phyloP scores from a whole-genome alignment of 2,888 invertebrate genomes.

The Siphlonurus alternatus region DNA sequence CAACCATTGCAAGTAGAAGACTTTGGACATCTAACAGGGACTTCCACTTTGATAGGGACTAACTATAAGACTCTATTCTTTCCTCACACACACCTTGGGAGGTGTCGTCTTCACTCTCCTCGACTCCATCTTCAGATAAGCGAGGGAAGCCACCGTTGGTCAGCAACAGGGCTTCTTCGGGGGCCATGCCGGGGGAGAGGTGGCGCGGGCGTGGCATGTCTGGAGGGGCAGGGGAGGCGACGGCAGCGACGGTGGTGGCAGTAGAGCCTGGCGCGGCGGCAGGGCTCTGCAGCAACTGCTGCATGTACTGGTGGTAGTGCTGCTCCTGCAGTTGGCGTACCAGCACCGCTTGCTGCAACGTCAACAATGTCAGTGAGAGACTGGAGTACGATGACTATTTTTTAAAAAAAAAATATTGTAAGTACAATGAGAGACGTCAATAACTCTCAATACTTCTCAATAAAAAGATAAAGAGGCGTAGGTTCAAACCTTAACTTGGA shows the following conservation, averaged over 20 bases:
- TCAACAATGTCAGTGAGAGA: too few relatives aligned
- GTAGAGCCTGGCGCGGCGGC: not conserved
- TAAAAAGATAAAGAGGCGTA: not conserved
- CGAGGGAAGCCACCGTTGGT: constrained; percentile 14
- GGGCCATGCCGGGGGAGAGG: not conserved
- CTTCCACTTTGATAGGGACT: too few relatives aligned
- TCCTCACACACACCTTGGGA: constrained; percentile 12
- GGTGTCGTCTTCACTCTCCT: constrained; percentile 15
- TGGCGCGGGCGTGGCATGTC: not conserved
- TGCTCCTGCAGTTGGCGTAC: constrained; percentile 94
- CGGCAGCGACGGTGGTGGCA: not conserved
- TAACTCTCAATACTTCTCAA: too few relatives aligned
- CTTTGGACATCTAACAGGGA: too few relatives aligned
- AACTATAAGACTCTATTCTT: too few relatives aligned
- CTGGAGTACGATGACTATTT: too few relatives aligned
- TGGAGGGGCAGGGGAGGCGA: not conserved
- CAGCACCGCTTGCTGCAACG: constrained; percentile 81
- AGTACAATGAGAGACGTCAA: not conserved
- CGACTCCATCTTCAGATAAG: constrained; percentile 18
- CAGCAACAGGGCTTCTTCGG: constrained; percentile 8
- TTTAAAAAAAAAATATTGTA: not conserved
- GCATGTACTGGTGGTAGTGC: constrained; percentile 98
- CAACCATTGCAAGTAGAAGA: too few relatives aligned
- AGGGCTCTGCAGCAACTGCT: constrained; percentile 57
- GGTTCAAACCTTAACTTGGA: too few relatives aligned